Base-by-base conservation (phyloP, 2,113 vertebrate genomes). In the Melanostigma gelatinosum region DNA sequence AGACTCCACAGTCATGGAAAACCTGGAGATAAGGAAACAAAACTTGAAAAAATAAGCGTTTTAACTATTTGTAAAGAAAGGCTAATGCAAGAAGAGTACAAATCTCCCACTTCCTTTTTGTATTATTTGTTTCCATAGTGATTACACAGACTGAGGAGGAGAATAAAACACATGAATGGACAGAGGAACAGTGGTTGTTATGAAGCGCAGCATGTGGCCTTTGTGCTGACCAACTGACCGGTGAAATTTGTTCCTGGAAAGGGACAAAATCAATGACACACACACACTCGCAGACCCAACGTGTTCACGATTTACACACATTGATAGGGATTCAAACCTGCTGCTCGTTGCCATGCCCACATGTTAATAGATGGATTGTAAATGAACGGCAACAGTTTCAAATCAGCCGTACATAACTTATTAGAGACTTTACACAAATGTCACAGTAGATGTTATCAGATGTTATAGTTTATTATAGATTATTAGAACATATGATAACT, bases 201-300 rank as follows among this genome's bases (percentile, higher is more conserved):
- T 24, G 67, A 82, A 61, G 78, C 75, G 44, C 18, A 11, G 71
- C n/a, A 55, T 48, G 61, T 9, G 60, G 54, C 71, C 77, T 83
- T 81, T 88, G 77, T 86, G 69, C 38, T 29, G 27, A 73, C 27
- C 63, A 46, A 68, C 72, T 77, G 69, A 83, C 32, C 13, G 6
- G 44, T 67, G 60, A 75, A 70, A 80, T 75, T 61, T 13, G 27
- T 54, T 65, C 50, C 72, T 67, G 86, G 83, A 83, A 88, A 80
- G 68, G 4, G 6, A 65, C 46, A 65, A 77, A 48, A 77, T 77
- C 61, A 82, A 44, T 32, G 32, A 54, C 72, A 70, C 24, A 29
- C 34, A 34, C n/a, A 69, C 22, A n/a, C 8, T 32, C 32, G 32
- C 32, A 32, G 32, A 32, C 32, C 32, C 32, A 4, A n/a, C 57